Percentiles rank a stretch among this genome's conserved stretches.
Evolutionary conservation across 2,113 vertebrate species (phyloP).

Genomic region (Siniperca knerii): DNA sequence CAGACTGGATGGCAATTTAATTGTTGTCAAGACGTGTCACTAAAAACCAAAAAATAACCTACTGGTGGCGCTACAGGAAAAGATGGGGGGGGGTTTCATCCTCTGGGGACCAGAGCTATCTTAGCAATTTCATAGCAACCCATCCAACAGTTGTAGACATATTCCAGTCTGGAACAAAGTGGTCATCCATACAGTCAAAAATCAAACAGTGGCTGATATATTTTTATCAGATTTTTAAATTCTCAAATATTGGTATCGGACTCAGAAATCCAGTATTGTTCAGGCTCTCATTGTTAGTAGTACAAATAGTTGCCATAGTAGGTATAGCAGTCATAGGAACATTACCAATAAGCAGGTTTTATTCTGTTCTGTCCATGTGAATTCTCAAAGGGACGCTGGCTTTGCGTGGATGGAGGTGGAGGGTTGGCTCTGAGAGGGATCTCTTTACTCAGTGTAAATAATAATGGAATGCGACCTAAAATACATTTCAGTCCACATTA

Average conservation of each 20-base stretch:
- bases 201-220: not conserved
- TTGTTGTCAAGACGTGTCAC: no score
- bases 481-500: slow-evolving; percentile 53
- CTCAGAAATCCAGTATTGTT: not conserved
- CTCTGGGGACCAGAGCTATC: no score
- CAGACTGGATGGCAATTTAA: no score
- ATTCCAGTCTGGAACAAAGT: no score
- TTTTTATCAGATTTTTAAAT: not conserved
- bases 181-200: no score
- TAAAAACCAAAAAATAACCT: no score
- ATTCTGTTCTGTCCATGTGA: slow-evolving; percentile 7
- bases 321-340: not conserved
- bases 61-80: no score
- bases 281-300: not conserved
- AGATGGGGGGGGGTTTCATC: no score
- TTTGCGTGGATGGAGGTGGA: slow-evolving; percentile 9
- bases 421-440: slow-evolving; percentile 29
- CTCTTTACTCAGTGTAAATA: slow-evolving; percentile 68
- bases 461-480: slow-evolving; percentile 70
- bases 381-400: slow-evolving; percentile 1
- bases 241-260: not conserved
- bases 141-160: no score
- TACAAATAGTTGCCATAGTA: no score
- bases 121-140: no score
- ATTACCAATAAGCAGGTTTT: not conserved